Conservation (phyloP, 2,888 invertebrate species). For the Heteromurus nitidus region DNA sequence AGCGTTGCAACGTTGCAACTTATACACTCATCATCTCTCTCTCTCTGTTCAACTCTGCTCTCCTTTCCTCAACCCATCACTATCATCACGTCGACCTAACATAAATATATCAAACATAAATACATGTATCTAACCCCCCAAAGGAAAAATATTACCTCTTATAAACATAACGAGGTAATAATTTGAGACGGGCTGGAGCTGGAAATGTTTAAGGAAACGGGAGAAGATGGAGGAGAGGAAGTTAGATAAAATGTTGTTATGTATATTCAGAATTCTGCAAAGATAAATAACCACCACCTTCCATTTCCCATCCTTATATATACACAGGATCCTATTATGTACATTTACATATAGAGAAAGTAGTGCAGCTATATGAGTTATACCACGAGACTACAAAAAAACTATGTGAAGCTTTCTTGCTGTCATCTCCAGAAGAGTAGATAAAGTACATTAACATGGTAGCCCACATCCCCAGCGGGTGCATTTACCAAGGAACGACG, state of each 20-base stretch:
- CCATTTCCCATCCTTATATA: neutral
- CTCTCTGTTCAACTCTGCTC: too few species aligned
- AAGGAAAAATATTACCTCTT: neutral
- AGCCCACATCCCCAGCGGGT: neutral
- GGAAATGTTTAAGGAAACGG: too few species aligned
- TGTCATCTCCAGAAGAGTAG: neutral
- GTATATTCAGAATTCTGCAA: neutral
- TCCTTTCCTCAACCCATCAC: too few species aligned
- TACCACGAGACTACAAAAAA: too few species aligned
- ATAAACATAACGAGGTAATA: neutral
- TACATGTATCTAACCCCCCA: neutral
- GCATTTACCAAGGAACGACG: neutral
- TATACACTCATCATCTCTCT: too few species aligned
- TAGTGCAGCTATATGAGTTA: too few species aligned
- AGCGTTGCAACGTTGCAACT: too few species aligned
- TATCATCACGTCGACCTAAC: too few species aligned
- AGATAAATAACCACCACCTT: neutral
- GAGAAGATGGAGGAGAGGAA: neutral
- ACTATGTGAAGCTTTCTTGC: neutral
- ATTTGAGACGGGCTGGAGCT: too few species aligned
- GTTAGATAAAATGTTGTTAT: neutral
- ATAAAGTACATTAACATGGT: neutral
- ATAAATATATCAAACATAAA: neutral
- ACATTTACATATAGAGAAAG: constrained; percentile 1
- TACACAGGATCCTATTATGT: neutral